Conservation (phyloP, 2,797 vertebrate genomes). For the Botia almorhae region DNA sequence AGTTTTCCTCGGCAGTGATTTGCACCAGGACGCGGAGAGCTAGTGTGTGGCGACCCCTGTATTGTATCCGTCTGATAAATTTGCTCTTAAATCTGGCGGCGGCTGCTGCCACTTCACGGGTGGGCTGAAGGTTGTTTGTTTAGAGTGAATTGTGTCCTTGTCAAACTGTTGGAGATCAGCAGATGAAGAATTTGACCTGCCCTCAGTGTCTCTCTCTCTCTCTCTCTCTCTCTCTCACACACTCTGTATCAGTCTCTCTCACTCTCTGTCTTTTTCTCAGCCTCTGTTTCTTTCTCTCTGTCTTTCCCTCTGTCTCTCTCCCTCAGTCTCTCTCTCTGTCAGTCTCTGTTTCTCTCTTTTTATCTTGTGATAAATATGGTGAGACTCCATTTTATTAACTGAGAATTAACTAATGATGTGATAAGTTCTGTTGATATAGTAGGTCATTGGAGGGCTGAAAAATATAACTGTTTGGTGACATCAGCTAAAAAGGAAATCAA, state of each 20-base stretch:
- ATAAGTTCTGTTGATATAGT: background rate
- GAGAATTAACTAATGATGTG: background rate
- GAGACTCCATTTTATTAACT: background rate
- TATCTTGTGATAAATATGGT: background rate
- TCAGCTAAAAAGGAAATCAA: too few species aligned
- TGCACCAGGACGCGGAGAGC: background rate
- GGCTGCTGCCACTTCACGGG: background rate
- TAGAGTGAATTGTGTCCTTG: slow-evolving; percentile 5
- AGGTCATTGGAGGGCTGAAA: background rate
- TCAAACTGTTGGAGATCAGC: background rate
- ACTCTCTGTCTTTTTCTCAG: background rate
- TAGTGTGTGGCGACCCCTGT: background rate
- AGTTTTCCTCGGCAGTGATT: slow-evolving; percentile 33
- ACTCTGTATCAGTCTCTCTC: too few species aligned
- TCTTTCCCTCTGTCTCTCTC: too few species aligned
- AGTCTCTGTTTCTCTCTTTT: too few species aligned
- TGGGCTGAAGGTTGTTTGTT: slow-evolving; percentile 31
- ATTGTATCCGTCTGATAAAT: slow-evolving; percentile 35
- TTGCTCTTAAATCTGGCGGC: slow-evolving; percentile 22
- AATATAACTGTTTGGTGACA: too few species aligned
- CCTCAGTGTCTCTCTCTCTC: background rate
- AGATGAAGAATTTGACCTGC: slow-evolving; percentile 10
- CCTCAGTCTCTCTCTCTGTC: background rate
- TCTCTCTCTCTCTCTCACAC: background rate
- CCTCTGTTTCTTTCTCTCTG: too few species aligned